Evolutionary conservation across 2,113 vertebrate genomes (phyloP).

Genomic region (Silurus asotus): DNA sequence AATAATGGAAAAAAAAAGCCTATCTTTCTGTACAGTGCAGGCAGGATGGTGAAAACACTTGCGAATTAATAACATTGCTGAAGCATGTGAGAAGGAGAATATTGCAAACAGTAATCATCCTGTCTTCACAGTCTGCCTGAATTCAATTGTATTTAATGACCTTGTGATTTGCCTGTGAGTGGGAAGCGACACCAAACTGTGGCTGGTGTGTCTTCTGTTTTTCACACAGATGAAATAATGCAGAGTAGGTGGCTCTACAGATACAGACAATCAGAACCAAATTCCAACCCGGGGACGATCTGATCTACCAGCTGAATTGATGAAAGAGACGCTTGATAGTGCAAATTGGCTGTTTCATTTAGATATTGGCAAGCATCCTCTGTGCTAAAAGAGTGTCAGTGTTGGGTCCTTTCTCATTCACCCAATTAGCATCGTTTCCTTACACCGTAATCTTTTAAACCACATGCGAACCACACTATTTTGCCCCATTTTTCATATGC

Average conservation of each 20-base stretch:
- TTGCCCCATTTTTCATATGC: background rate
- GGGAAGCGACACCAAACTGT: constrained; percentile 22
- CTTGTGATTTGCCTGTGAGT: constrained; percentile 25
- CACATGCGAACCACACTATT: background rate
- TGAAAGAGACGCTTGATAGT: constrained; percentile 16
- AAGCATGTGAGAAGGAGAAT: background rate
- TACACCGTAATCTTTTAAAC: constrained; percentile 28
- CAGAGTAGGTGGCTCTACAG: background rate
- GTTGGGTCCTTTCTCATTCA: constrained; percentile 20
- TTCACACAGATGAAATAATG: constrained; percentile 5
- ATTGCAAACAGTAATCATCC: constrained; percentile 41
- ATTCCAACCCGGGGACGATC: background rate
- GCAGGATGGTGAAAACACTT: constrained; percentile 2
- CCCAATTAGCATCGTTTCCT: constrained; percentile 40
- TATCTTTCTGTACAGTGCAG: background rate
- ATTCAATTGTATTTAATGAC: constrained; percentile 43
- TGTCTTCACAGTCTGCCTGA: constrained; percentile 28
- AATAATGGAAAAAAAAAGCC: constrained; percentile 7
- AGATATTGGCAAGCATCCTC: constrained; percentile 37
- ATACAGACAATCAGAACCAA: background rate
- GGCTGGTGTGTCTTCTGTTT: constrained; percentile 3
- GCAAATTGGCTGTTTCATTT: constrained; percentile 39
- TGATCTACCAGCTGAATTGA: constrained; percentile 18
- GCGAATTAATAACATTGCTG: background rate
- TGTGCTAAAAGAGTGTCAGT: background rate